Conservation (phyloP, 2,113 vertebrate genomes). For the Pimephales promelas region DNA sequence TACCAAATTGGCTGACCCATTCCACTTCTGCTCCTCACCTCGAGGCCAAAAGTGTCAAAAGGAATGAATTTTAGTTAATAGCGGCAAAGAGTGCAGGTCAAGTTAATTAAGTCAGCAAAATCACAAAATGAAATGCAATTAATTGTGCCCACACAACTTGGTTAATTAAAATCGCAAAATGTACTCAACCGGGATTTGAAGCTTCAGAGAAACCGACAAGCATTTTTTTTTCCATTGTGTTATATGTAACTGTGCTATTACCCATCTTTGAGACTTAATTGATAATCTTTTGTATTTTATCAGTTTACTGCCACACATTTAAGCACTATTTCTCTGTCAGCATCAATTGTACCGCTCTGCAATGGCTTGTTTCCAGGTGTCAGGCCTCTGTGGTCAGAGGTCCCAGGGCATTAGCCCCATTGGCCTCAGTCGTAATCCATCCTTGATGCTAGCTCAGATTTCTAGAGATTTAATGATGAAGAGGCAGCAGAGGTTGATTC, state of each 20-base stretch:
- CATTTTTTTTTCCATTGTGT: background rate
- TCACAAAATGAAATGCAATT: background rate
- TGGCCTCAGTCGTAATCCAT: background rate
- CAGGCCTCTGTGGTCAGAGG: background rate
- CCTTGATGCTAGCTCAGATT: background rate
- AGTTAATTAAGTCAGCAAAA: constrained; percentile 16
- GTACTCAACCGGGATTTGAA: background rate
- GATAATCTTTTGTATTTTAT: background rate
- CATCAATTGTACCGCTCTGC: background rate
- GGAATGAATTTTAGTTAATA: background rate
- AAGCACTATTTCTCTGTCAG: background rate
- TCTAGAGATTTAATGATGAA: constrained; percentile 4
- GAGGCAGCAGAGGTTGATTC: constrained; percentile 1
- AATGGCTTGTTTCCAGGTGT: background rate
- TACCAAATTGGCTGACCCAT: background rate
- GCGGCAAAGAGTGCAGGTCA: background rate
- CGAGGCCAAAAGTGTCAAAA: background rate
- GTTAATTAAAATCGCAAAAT: background rate
- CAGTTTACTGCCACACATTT: background rate
- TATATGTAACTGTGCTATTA: background rate
- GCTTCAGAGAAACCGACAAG: background rate
- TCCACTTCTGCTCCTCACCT: background rate
- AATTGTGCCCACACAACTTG: background rate
- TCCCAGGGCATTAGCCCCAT: background rate
- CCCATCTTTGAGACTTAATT: background rate